Conservation (phyloP, 2,888 invertebrate species). For the Lepidocyrtinus sp. region DNA sequence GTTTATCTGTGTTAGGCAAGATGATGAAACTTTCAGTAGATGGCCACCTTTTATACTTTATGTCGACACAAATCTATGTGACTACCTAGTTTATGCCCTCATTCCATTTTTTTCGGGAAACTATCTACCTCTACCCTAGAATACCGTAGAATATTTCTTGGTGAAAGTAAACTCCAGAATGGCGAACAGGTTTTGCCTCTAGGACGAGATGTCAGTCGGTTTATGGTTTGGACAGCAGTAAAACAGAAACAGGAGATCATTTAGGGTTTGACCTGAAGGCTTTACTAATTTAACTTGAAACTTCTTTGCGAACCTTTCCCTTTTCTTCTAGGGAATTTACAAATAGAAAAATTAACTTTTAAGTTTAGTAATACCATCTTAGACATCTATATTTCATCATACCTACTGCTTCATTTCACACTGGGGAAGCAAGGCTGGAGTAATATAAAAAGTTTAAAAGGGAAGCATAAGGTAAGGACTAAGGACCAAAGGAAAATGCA, state of each 20-base stretch:
- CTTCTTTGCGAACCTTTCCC: not conserved
- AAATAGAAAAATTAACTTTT: not conserved
- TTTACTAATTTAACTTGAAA: constrained; percentile 2
- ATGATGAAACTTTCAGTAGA: not conserved
- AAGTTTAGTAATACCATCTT: not conserved
- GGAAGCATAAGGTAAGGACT: too few species aligned
- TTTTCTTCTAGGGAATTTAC: not conserved
- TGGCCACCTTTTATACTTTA: not conserved
- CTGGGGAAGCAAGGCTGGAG: too few species aligned
- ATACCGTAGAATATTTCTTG: too few species aligned
- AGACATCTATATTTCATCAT: not conserved
- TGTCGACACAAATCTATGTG: not conserved
- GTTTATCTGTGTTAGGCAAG: not conserved
- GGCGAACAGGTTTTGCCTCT: too few species aligned
- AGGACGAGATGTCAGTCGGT: not conserved
- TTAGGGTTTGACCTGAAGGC: constrained; percentile 23
- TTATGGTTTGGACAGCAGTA: constrained; percentile 4
- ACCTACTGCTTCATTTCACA: not conserved
- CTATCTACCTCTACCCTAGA: too few species aligned
- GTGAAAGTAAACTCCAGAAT: too few species aligned
- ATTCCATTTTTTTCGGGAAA: not conserved
- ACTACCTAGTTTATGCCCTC: not conserved
- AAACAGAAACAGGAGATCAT: constrained; percentile 15
- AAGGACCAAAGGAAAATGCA: too few species aligned
- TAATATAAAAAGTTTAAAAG: too few species aligned